phyloP scores from a whole-genome alignment of 2,797 vertebrate species.

The Alcedo atthis region DNA sequence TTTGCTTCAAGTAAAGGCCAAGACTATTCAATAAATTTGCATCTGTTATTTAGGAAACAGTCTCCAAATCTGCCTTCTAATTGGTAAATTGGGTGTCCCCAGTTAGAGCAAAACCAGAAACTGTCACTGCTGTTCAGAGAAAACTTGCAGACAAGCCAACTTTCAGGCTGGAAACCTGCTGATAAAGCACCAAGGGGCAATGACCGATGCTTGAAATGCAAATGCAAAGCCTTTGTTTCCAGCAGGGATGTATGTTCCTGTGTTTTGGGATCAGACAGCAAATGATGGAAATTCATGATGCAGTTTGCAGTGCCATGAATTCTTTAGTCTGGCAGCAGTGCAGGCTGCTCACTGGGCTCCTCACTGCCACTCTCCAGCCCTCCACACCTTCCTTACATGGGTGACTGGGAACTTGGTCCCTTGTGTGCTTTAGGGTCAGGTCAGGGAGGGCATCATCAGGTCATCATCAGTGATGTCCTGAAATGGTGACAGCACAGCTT shows the following conservation, averaged over 20 bases:
- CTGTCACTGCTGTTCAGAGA: not conserved
- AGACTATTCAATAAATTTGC: not conserved
- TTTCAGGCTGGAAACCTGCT: not conserved
- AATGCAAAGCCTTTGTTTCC: conserved; percentile 3
- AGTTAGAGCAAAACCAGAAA: not conserved
- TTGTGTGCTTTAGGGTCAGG: not conserved
- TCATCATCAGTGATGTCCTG: not conserved
- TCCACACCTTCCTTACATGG: accelerated
- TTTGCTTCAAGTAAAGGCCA: not conserved
- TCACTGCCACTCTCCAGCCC: not conserved
- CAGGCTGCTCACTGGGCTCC: not conserved
- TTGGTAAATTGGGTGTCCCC: not conserved
- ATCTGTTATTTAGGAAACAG: not conserved
- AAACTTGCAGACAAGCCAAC: not conserved
- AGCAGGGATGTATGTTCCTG: not conserved
- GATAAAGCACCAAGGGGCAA: not conserved
- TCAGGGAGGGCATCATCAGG: not conserved
- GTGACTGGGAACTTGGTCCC: not conserved
- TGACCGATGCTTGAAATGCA: conserved; percentile 5
- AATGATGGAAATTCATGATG: conserved; percentile 30
- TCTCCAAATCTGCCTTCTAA: not conserved
- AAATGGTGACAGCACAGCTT: not conserved
- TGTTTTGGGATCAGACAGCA: conserved; percentile 3
- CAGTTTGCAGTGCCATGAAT: conserved; percentile 1
- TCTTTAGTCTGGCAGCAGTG: not conserved